Evolutionary conservation across 2,113 vertebrate species (phyloP), one percentile per base, ranked within the genome.

Genomic region (Pelvicachromis taeniatus): DNA sequence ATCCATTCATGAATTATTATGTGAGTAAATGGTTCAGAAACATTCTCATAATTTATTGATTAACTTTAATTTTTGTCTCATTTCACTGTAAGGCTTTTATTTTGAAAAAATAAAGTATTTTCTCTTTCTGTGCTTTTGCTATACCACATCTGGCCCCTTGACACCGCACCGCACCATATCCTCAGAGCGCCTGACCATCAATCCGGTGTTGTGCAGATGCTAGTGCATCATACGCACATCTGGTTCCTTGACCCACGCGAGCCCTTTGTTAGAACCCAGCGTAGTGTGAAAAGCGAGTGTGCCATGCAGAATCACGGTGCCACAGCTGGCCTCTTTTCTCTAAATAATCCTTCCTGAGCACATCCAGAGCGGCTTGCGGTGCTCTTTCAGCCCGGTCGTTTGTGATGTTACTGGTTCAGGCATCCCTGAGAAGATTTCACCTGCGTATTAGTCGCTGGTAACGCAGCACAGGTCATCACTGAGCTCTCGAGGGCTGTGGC

Each of bases 241-340:
- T 75, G 70, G 70, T 13, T 75, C 70, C 26, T 33, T 75, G 4
- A 52, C 16, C 17, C 70, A 13, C 52, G 70, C 31, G 19, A 75
- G 40, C 10, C 17, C 42, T 29, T 75, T 50, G 23, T 31, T 26
- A 50, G 4, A 13, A 52, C 3, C 10, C 45, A 33, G 45, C 17
- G 0, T 50, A 0, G 45, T 52, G 45, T 52, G 45, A 75, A 75
- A 0, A 29, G 45, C 1, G 2, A 52, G 17, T 11, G 6, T n/a
- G 45, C 31, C 70, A n/a, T n/a, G 17, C 26, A 75, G 10, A 75
- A 52, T 52, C 26, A 52, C 45, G 3, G 70, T 31, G 17, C 45
- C 45, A 75, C 70, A 75, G 31, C 70, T 75, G 70, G 42, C 45
- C 0, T 2, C 16, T 75, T 52, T 50, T 52, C 16, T 12, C 45